Base-by-base conservation (phyloP, 2,797 vertebrate species). In the Borostomias antarcticus region DNA sequence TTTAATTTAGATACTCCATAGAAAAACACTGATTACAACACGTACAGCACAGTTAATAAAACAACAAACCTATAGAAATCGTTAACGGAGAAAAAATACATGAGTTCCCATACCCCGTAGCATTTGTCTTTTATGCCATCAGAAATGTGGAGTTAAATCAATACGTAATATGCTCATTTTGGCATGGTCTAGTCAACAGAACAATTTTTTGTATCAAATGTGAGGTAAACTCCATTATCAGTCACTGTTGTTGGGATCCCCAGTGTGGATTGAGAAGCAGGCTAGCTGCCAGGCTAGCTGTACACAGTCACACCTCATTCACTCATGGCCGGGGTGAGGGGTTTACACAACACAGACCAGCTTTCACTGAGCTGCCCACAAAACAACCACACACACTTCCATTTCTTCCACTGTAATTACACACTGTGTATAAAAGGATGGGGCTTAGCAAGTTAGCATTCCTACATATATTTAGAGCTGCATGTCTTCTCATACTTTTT, bases 281-380 rank as follows among this genome's bases (percentile, higher is more conserved):
- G 54, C 59, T 58, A 52, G 17, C 52, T 66, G 35, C n/a, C n/a
- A n/a, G n/a, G n/a, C n/a, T n/a, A 13, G 32, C 58, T 62, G 26
- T 26, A 37, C n/a, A 15, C 33, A 53, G 15, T 19, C 45, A 45
- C 45, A 15, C 25, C n/a, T n/a, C n/a, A n/a, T n/a, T n/a, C n/a
- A n/a, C n/a, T n/a, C n/a, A n/a, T n/a, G n/a, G n/a, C n/a, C n/a
- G n/a, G n/a, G n/a, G n/a, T n/a, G n/a, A 29, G 28, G 11, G n/a
- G 17, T 45, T 21, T 17, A 10, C 10, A 59, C 15, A 29, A 0
- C 64, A 60, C 57, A 71, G 59, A 63, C 70, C 45, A 58, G 64
- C 35, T 51, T 64, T 32, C 37, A 61, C 64, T n/a, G n/a, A 29
- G 15, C 56, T 62, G 70, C 37, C 58, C 61, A 74, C 47, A 17